These are phyloP conservation scores for Halictus rubicundus DNA, from an alignment of 1,140 invertebrate genomes.

Conservation along the genomic window DNA sequence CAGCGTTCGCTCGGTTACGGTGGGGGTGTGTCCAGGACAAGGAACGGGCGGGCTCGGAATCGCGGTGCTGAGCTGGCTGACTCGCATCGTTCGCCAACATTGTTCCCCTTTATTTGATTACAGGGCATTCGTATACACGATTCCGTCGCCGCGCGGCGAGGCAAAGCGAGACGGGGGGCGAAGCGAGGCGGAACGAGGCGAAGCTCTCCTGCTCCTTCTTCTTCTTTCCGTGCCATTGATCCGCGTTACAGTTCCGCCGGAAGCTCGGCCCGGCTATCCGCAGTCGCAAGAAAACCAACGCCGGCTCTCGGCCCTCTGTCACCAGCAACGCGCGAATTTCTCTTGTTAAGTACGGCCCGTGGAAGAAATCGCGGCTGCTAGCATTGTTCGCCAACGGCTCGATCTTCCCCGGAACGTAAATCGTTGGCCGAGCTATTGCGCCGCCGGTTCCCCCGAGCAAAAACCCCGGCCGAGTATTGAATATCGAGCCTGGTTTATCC, in stretches of 20 bases:
- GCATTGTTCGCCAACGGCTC: neutral
- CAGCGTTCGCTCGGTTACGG: conserved; percentile 76
- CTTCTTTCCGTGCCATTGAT: conserved; percentile 72
- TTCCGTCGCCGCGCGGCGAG: conserved; percentile 62
- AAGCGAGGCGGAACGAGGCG: no score
- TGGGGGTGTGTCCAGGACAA: conserved; percentile 80
- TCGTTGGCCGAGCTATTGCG: neutral
- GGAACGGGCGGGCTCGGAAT: conserved; percentile 79
- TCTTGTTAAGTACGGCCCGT: conserved; percentile 26
- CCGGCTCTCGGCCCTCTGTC: conserved; percentile 7
- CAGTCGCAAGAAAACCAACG: conserved; percentile 24
- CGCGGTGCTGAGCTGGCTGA: conserved; percentile 77
- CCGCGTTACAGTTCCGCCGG: conserved; percentile 37
- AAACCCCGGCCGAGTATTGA: no score
- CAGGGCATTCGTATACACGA: conserved; percentile 78
- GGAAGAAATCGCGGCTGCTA: conserved; percentile 1
- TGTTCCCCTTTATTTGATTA: conserved; percentile 80
- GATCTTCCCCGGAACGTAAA: neutral
- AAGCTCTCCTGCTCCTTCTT: conserved; percentile 61
- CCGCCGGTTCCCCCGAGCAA: neutral
- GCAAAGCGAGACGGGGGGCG: no score
- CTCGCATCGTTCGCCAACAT: conserved; percentile 78
- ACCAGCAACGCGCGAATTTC: conserved; percentile 28
- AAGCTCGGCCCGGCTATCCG: neutral
- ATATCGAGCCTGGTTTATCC: neutral